Base-by-base conservation (phyloP, 2,888 invertebrate species). In the Epistrophe eligans region DNA sequence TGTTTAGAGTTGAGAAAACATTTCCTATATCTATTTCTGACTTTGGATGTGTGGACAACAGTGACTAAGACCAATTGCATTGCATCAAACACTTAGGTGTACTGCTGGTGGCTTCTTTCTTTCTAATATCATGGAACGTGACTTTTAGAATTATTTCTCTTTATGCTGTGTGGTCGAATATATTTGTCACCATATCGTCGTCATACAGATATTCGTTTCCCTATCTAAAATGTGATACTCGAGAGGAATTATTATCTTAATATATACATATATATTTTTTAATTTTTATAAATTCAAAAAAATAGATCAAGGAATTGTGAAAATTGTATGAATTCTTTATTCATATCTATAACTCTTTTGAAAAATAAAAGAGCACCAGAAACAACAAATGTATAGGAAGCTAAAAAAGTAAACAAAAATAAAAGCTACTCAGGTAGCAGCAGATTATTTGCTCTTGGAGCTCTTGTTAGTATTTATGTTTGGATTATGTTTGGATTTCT, bases 101-200 rank as follows among this genome's bases (percentile, higher is more conserved):
- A 13, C n/a, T 17, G 35, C 17, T 45, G 38, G 38, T 70, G 71
- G 71, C 57, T 71, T 60, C 55, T 62, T 45, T 77, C 35, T 10
- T 32, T 32, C 32, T 32, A 24, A 32, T 32, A 10, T n/a, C 6
- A 28, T 32, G 17, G 58, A 40, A 81, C 77, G 77, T 81, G 84
- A 84, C 77, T 72, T 81, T 79, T 77, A 17, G 72, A 55, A 80
- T 77, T 80, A 80, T 77, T 80, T 84, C 67, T 76, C 72, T 77
- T 62, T 38, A 52, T 81, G 72, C 52, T 81, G 72, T 67, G 60
- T 70, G 10, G 10, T 17, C 5, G 6, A 32, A 13, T 2, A 32
- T 0, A 35, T 5, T 58, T 58, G 17, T 76, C 76, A 58, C 24
- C 24, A 58, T 57, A 73, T 83, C 79, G 62, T 83, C 79, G 62